phyloP scores from a whole-genome alignment of 2,888 invertebrate genomes.

The Drosophila helvetica region DNA sequence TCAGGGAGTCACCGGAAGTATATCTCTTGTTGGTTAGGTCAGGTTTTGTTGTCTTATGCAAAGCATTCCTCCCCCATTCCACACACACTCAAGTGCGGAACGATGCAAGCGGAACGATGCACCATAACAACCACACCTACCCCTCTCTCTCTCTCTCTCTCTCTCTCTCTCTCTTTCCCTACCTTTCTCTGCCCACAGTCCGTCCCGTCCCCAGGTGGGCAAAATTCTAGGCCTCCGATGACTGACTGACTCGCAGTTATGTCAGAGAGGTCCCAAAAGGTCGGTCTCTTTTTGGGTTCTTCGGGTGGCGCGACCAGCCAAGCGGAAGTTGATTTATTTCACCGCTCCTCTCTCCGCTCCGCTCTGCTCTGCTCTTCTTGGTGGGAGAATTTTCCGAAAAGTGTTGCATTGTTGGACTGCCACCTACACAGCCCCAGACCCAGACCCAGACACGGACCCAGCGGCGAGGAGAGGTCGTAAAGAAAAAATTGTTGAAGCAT shows the following conservation, averaged over 20 bases:
- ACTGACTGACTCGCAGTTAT: slow-evolving; percentile 70
- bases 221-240: slow-evolving; percentile 55
- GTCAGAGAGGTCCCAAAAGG: slow-evolving; percentile 52
- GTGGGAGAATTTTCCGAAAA: slow-evolving; percentile 71
- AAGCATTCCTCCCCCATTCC: slow-evolving; percentile 53
- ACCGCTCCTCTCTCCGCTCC: slow-evolving; percentile 1
- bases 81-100: slow-evolving; percentile 37
- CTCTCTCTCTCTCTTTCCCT: neutral
- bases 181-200: neutral
- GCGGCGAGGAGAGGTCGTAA: slow-evolving; percentile 22
- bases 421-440: no score
- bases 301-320: slow-evolving; percentile 60
- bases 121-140: slow-evolving; percentile 47
- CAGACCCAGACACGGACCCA: no score
- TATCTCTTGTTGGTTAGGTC: slow-evolving; percentile 58
- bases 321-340: slow-evolving; percentile 83
- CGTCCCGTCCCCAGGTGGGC: slow-evolving; percentile 65
- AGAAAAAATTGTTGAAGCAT: slow-evolving; percentile 72
- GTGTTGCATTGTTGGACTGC: slow-evolving; percentile 64
- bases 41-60: slow-evolving; percentile 62
- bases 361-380: slow-evolving; percentile 16
- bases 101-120: slow-evolving; percentile 73
- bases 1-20: slow-evolving; percentile 28
- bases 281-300: slow-evolving; percentile 26
- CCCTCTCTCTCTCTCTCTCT: slow-evolving; percentile 34